Conservation (phyloP, 2,888 invertebrate species). For the Limenitis camilla region DNA sequence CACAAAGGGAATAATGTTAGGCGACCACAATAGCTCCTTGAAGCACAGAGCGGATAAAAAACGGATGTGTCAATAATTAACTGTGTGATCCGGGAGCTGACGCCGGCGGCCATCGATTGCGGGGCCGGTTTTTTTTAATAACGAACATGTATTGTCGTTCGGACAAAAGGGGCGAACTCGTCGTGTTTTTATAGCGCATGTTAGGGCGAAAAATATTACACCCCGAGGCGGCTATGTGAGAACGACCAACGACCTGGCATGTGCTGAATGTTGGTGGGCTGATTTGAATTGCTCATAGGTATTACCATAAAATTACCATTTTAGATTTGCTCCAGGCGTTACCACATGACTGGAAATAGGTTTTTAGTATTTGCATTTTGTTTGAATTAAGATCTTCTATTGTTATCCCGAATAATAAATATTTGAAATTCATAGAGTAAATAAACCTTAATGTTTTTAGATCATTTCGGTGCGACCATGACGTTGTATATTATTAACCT, state of each 20-base stretch:
- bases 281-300: constrained; percentile 38
- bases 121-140: constrained; percentile 49
- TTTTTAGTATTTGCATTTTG: neutral
- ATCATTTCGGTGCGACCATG: too few species aligned
- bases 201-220: constrained; percentile 71
- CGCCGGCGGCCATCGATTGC: constrained; percentile 63
- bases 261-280: constrained; percentile 28
- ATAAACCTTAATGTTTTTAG: too few species aligned
- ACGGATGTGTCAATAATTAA: constrained; percentile 74
- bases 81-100: constrained; percentile 60
- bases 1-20: constrained; percentile 55
- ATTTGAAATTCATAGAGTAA: too few species aligned
- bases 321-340: constrained; percentile 5
- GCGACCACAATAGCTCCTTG: constrained; percentile 49
- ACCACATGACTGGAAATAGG: neutral
- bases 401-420: too few species aligned
- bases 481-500: too few species aligned
- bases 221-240: constrained; percentile 59
- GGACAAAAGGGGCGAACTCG: constrained; percentile 52
- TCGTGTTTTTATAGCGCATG: constrained; percentile 51
- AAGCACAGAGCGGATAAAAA: constrained; percentile 48
- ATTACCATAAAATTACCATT: constrained; percentile 34
- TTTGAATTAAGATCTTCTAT: too few species aligned
- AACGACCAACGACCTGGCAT: constrained; percentile 37
- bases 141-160: constrained; percentile 49